Evolutionary conservation across 1,140 invertebrate species (phyloP).

Genomic region (Hydropsyche tenuis): DNA sequence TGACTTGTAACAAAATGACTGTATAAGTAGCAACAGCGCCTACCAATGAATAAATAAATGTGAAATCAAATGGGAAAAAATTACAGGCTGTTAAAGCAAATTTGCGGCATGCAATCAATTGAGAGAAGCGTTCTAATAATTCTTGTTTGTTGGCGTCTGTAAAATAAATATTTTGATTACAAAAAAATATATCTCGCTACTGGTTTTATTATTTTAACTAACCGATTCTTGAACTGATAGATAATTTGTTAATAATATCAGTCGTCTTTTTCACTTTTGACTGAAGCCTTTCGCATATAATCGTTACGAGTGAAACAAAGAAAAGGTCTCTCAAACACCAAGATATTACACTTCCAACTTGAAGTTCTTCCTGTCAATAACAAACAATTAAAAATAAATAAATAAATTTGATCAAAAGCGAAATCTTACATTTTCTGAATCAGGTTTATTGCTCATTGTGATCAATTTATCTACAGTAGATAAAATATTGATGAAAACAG

Average conservation of each 20-base stretch:
- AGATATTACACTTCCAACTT: constrained; percentile 23
- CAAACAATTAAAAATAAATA: too few species aligned
- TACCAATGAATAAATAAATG: constrained; percentile 47
- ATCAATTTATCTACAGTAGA: constrained; percentile 43
- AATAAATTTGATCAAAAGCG: too few species aligned
- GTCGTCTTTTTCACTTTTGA: constrained; percentile 43
- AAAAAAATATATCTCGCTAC: not conserved
- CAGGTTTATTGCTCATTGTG: constrained; percentile 13
- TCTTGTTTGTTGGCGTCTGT: constrained; percentile 44
- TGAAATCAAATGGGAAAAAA: constrained; percentile 48
- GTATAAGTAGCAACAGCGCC: constrained; percentile 47
- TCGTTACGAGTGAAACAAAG: constrained; percentile 42
- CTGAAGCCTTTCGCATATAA: constrained; percentile 37
- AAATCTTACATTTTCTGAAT: constrained; percentile 30
- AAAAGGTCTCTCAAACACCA: constrained; percentile 44
- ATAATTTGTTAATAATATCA: constrained; percentile 46
- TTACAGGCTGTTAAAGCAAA: constrained; percentile 47
- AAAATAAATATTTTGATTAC: constrained; percentile 26
- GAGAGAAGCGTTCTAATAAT: constrained; percentile 44
- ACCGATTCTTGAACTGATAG: constrained; percentile 46
- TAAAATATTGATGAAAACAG: constrained; percentile 44
- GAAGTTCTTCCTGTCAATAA: constrained; percentile 30
- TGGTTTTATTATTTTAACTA: not conserved
- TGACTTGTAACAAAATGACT: constrained; percentile 47
- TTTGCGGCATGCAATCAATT: constrained; percentile 44